These are phyloP conservation scores for Magallana angulata DNA, from an alignment of 1,140 invertebrate species.

Conservation along the genomic window DNA sequence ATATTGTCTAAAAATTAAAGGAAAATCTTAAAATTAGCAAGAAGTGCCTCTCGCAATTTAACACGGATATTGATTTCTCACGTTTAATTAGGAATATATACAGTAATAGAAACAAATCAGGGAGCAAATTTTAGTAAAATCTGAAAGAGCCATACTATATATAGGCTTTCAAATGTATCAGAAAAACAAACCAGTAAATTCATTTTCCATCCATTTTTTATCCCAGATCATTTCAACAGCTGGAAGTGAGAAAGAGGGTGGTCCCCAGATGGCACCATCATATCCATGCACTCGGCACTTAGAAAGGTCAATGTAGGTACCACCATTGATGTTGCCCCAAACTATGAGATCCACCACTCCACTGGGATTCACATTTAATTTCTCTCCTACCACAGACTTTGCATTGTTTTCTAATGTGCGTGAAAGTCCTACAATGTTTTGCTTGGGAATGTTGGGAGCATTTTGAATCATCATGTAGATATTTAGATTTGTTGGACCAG, in stretches of 20 bases:
- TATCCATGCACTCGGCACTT: conserved; percentile 72
- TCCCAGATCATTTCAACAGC: conserved; percentile 75
- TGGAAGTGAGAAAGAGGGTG: conserved; percentile 73
- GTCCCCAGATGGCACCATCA: conserved; percentile 77
- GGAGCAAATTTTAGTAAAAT: too few relatives aligned
- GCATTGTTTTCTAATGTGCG: conserved; percentile 75
- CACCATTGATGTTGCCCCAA: conserved; percentile 76
- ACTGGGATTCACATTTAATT: conserved; percentile 73
- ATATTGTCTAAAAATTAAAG: too few relatives aligned
- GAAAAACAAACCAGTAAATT: conserved; percentile 58
- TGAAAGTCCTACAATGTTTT: conserved; percentile 75
- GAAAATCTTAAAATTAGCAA: too few relatives aligned
- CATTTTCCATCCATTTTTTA: conserved; percentile 74
- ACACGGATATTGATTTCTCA: too few relatives aligned
- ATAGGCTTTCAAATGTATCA: too few relatives aligned
- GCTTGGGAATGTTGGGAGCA: conserved; percentile 70
- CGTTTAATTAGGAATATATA: too few relatives aligned
- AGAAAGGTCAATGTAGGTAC: conserved; percentile 70
- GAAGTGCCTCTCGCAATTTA: too few relatives aligned
- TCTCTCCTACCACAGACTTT: conserved; percentile 74
- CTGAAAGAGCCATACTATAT: too few relatives aligned
- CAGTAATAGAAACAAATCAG: too few relatives aligned
- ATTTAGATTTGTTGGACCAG: conserved; percentile 76
- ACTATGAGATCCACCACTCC: conserved; percentile 76
- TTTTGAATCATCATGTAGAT: conserved; percentile 73